These are phyloP conservation scores for Ciona savignyi DNA, from an alignment of 23 tunicate species.

Conservation along the genomic window DNA sequence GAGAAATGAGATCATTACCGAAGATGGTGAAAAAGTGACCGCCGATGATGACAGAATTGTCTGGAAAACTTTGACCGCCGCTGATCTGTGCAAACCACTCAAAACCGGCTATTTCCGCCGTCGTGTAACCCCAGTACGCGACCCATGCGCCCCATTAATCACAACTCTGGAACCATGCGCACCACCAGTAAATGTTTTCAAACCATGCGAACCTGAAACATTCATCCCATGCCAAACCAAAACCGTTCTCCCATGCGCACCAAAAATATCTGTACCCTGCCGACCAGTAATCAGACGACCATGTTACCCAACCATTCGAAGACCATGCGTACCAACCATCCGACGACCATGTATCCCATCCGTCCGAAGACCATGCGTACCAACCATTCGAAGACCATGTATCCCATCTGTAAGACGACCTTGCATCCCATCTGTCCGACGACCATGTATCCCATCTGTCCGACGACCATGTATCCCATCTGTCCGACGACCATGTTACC, in stretches of 20 bases:
- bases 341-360: neutral
- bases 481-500: neutral
- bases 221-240: neutral
- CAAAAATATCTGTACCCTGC: neutral
- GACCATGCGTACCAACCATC: neutral
- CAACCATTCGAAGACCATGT: neutral
- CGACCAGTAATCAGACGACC: neutral
- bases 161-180: conserved; percentile 5
- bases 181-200: conserved; percentile 2
- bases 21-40: neutral
- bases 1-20: neutral
- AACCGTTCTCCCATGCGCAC: neutral
- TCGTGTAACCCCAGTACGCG: neutral
- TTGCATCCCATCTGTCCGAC: neutral
- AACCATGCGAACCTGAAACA: conserved; percentile 1
- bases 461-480: neutral
- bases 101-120: neutral
- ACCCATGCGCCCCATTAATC: neutral
- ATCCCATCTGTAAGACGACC: neutral
- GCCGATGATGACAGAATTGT: neutral
- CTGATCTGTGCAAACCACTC: neutral
- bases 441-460: neutral
- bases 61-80: neutral
- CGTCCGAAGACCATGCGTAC: neutral
- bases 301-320: neutral